Conservation (phyloP, 2,797 vertebrate species). For the Silurus aristotelis region DNA sequence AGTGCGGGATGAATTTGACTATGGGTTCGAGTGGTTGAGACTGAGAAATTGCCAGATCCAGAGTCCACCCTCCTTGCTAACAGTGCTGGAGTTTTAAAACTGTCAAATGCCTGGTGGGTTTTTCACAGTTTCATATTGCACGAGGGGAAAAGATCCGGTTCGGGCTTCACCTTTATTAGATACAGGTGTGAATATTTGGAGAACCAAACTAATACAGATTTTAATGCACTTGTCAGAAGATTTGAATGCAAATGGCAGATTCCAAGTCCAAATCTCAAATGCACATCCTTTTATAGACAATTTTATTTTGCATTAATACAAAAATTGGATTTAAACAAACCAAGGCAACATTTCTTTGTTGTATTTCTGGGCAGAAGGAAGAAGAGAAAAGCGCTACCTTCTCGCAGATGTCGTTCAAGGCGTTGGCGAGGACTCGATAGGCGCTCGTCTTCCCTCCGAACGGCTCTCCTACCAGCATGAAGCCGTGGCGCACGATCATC, state of each 20-base stretch:
- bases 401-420: slow-evolving; percentile 78
- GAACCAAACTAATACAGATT: background rate
- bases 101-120: no score
- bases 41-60: no score
- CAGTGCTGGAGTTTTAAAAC: no score
- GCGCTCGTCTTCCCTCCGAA: slow-evolving; percentile 89
- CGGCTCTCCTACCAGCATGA: slow-evolving; percentile 92
- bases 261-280: background rate
- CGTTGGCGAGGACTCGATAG: slow-evolving; percentile 83
- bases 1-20: no score
- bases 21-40: no score
- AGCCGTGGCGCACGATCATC: slow-evolving; percentile 92
- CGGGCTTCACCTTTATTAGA: background rate
- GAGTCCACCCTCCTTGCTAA: no score
- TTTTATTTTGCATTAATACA: no score
- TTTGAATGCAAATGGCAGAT: background rate
- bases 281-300: no score
- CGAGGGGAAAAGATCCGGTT: no score
- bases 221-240: background rate
- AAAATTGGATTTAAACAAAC: no score
- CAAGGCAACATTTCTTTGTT: background rate
- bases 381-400: slow-evolving; percentile 70
- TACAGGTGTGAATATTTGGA: background rate
- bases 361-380: background rate
- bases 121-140: background rate